A percentile compares a stretch with the other conserved stretches of the same genome.
These are phyloP conservation scores for Catharus bicknelli DNA, from an alignment of 2,113 vertebrate genomes.

Conservation along the genomic window DNA sequence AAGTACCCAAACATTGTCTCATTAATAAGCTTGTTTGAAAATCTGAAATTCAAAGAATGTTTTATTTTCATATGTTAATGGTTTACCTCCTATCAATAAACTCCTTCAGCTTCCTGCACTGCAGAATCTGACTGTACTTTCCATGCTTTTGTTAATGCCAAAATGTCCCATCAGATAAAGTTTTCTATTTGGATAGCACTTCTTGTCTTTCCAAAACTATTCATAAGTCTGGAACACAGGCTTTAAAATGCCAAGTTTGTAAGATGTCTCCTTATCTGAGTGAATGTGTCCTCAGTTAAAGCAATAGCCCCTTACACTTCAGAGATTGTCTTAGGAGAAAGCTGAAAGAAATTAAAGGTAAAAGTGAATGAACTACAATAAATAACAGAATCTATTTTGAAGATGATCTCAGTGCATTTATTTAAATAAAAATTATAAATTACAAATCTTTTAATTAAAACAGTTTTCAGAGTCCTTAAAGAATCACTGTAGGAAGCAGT, in stretches of 20 bases:
- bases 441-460: neutral
- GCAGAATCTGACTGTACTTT: neutral
- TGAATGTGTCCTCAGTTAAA: neutral
- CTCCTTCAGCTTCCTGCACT: neutral
- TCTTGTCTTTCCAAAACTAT: conserved; percentile 26
- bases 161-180: conserved; percentile 54
- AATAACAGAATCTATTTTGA: neutral
- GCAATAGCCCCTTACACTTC: neutral
- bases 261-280: neutral
- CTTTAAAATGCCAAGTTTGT: conserved; percentile 11
- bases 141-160: neutral
- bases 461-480: neutral
- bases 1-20: neutral
- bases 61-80: neutral
- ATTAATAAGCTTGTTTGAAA: neutral
- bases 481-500: neutral
- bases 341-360: neutral
- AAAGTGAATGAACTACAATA: neutral
- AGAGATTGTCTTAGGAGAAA: neutral
- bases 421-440: neutral
- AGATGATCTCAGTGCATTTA: neutral
- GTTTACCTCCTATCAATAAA: neutral
- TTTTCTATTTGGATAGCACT: conserved; percentile 24
- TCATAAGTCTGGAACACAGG: neutral
- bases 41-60: neutral